These are phyloP conservation scores for Trissolcus basalis DNA, from an alignment of 1,140 invertebrate species.

Conservation along the genomic window DNA sequence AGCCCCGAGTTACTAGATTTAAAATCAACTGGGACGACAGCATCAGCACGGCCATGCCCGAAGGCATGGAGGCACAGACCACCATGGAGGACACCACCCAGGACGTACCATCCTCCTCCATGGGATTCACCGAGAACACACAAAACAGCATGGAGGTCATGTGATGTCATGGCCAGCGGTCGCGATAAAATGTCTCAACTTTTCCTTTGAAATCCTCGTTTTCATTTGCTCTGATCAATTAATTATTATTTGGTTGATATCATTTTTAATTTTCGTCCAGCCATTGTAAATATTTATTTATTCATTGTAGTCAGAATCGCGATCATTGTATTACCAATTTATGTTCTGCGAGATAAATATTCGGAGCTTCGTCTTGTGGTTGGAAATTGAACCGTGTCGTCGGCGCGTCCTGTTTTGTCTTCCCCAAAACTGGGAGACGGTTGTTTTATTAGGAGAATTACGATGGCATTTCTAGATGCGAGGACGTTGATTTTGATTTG, in stretches of 20 bases:
- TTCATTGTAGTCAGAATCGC: constrained; percentile 23
- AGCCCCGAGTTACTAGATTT: constrained; percentile 96
- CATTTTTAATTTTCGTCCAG: neutral
- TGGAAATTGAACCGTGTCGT: no score
- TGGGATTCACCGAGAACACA: constrained; percentile 72
- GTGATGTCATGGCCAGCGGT: constrained; percentile 57
- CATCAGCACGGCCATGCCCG: constrained; percentile 66
- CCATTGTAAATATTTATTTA: constrained; percentile 51
- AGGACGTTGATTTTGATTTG: constrained; percentile 24
- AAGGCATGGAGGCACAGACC: constrained; percentile 67
- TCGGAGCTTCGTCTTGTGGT: no score
- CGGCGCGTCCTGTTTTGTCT: no score
- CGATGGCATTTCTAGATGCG: constrained; percentile 39
- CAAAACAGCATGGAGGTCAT: constrained; percentile 76
- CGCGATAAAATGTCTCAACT: neutral
- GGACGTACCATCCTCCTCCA: constrained; percentile 67
- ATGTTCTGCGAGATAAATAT: neutral
- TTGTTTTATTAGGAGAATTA: no score
- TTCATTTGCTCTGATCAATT: constrained; percentile 19
- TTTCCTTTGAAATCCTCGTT: neutral
- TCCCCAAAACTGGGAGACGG: no score
- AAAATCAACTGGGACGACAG: constrained; percentile 98
- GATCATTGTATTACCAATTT: neutral
- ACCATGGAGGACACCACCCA: constrained; percentile 67
- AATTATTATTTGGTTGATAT: neutral